Percentiles rank a stretch among this genome's conserved stretches.
phyloP scores from a whole-genome alignment of 2,888 invertebrate genomes.

The Pristionchus arcanus region DNA sequence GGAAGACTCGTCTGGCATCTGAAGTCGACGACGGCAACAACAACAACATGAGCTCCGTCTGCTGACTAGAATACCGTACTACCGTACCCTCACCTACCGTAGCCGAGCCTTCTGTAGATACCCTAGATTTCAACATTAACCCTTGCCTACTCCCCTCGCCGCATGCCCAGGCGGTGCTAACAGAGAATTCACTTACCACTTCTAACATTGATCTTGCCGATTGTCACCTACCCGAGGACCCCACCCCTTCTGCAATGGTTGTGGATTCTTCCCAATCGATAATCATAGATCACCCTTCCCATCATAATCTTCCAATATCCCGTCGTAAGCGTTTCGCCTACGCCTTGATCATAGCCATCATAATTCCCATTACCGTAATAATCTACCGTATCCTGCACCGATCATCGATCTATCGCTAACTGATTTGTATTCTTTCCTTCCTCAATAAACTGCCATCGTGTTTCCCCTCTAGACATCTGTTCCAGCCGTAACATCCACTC shows the following conservation, averaged over 20 bases:
- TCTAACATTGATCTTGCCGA: background rate
- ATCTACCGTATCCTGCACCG: constrained; percentile 53
- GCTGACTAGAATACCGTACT: constrained; percentile 39
- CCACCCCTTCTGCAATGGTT: background rate
- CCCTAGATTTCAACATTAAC: background rate
- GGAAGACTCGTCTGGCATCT: background rate
- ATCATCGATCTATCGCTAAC: constrained; percentile 8
- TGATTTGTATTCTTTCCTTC: background rate
- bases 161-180: background rate
- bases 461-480: background rate
- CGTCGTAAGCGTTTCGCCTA: background rate
- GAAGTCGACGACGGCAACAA: constrained; percentile 45
- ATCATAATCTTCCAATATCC: background rate
- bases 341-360: constrained; percentile 32
- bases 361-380: constrained; percentile 51
- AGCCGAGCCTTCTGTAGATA: background rate
- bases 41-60: constrained; percentile 52
- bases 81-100: background rate
- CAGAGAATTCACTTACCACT: background rate
- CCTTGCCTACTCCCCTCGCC: background rate
- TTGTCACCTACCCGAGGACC: background rate
- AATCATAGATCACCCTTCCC: background rate
- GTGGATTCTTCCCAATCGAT: background rate
- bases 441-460: constrained; percentile 27
- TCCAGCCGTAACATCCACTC: background rate